Conservation (phyloP, 2,888 invertebrate genomes). For the Acleris emargana region DNA sequence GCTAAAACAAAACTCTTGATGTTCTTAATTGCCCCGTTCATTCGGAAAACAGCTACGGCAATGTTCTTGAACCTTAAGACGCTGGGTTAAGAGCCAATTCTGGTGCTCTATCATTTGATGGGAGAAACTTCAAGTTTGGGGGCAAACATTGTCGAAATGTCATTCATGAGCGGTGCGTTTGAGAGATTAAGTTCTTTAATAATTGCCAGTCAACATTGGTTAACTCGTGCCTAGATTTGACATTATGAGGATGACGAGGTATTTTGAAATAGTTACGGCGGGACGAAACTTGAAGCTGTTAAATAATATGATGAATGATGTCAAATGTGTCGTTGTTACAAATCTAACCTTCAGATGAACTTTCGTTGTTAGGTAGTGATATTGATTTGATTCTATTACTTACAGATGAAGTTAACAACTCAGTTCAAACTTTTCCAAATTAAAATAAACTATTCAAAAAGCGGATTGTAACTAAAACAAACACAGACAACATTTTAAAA, state of each 20-base stretch:
- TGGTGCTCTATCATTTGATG: constrained; percentile 19
- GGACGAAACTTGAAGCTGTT: too few relatives aligned
- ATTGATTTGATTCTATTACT: too few relatives aligned
- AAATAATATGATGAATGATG: too few relatives aligned
- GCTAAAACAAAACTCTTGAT: constrained; percentile 76
- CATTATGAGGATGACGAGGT: constrained; percentile 56
- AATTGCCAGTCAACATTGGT: constrained; percentile 68
- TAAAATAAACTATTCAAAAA: neutral
- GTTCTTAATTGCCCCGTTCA: constrained; percentile 51
- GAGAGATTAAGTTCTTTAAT: constrained; percentile 78
- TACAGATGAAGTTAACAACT: neutral
- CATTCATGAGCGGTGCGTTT: constrained; percentile 62
- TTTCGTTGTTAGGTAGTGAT: neutral
- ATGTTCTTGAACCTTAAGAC: constrained; percentile 38
- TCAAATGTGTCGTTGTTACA: too few relatives aligned
- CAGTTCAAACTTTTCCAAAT: neutral
- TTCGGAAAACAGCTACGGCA: constrained; percentile 5
- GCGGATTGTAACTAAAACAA: constrained; percentile 10
- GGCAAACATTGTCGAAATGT: constrained; percentile 70
- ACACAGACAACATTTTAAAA: constrained; percentile 13
- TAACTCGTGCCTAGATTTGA: constrained; percentile 67
- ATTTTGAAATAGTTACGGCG: neutral
- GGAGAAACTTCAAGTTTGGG: constrained; percentile 48
- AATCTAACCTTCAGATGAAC: too few relatives aligned
- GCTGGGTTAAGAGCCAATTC: constrained; percentile 47